Percentiles rank a stretch among this genome's conserved stretches.
phyloP scores from a whole-genome alignment of 1,140 invertebrate genomes.

The Cataglyphis hispanica region DNA sequence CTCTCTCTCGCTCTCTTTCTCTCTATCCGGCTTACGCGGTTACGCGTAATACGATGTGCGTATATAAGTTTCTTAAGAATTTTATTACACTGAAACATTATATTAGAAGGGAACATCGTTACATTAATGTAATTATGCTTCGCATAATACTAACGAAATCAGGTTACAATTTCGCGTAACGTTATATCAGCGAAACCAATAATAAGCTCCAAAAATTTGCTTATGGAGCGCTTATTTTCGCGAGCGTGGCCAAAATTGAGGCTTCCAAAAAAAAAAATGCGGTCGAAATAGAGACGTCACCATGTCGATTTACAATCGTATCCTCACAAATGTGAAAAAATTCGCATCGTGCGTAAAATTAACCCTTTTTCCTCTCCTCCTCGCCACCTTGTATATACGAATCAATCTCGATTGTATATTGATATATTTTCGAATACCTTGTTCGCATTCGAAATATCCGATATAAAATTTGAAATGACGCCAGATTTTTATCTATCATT shows the following conservation, averaged over 20 bases:
- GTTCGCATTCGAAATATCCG: not conserved
- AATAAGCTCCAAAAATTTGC: conserved; percentile 51
- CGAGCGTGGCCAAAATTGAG: not conserved
- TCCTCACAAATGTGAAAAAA: not conserved
- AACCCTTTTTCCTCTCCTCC: not conserved
- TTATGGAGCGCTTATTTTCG: not conserved
- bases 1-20: conserved; percentile 6
- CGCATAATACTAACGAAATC: conserved; percentile 48
- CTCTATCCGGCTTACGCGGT: conserved; percentile 9
- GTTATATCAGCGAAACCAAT: conserved; percentile 21
- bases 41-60: conserved; percentile 44
- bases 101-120: conserved; percentile 34
- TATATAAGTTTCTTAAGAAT: conserved; percentile 54
- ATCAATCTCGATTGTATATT: not conserved
- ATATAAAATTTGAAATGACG: conserved; percentile 18
- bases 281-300: not conserved
- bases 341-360: conserved; percentile 13
- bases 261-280: not conserved
- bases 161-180: conserved; percentile 36
- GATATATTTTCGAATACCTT: conserved; percentile 1
- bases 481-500: not conserved
- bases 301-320: not conserved
- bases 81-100: conserved; percentile 43
- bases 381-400: not conserved
- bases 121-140: conserved; percentile 42